Evolutionary conservation across 2,797 vertebrate species (phyloP), one percentile per base, ranked within the genome.

Genomic region (Helarctos malayanus): DNA sequence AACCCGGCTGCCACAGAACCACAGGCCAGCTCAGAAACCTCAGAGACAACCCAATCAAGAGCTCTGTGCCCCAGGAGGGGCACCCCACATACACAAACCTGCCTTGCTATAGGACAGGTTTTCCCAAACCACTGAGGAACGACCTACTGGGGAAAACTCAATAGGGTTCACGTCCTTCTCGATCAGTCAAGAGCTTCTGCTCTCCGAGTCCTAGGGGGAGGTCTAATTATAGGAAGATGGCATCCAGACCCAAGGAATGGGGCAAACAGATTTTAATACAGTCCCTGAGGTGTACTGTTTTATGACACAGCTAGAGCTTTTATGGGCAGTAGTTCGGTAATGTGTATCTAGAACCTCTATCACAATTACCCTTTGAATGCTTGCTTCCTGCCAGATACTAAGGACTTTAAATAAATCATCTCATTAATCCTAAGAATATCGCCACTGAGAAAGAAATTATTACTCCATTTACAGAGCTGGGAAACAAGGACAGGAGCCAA

Each of bases 361-460:
- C 27, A 23, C 47, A 82, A 80, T 61, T 49, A 82, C 19, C 14
- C 45, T 84, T 7, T 89, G 41, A 90, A 59, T 54, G 63, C 57
- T 91, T 76, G 21, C 47, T 68, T 89, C 94, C 82, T 93, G 41
- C 59, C 69, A 93, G 15, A 45, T 65, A 81, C 6, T 73, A 85
- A 94, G 49, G 10, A 90, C 56, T 90, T 92, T 45, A 94, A 95
- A 89, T 82, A 91, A 73, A 89, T 75, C 85, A 92, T 21, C 68
- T 61, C 75, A 59, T 38, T 83, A 79, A 91, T 75, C 27, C 35
- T 57, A 82, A 89, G 8, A 96, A 56, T 59, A 52, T 10, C 18
- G 15, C 12, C 35, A 65, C 38, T 21, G 54, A 87, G 16, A 49
- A 18, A 45, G 49, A 92, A 91, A 92, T 61, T 29, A 85, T 11